A percentile compares a stretch with the other conserved stretches of the same genome.
Evolutionary conservation across 2,797 vertebrate genomes (phyloP).

Genomic region (Parauchenoglanis ngamensis): DNA sequence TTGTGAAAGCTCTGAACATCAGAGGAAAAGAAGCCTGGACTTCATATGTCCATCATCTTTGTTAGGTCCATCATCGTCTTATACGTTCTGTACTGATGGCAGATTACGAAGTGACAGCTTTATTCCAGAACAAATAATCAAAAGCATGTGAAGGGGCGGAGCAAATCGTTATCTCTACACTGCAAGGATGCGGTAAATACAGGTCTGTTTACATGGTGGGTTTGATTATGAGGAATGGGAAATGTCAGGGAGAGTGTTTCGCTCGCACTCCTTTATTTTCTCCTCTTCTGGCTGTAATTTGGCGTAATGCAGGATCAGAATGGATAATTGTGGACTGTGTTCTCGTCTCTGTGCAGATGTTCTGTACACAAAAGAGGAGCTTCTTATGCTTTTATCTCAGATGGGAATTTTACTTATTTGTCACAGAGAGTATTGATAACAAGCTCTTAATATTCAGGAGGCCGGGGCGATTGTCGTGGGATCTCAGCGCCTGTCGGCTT

Average conservation of each 20-base stretch:
- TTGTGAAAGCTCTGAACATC: not conserved
- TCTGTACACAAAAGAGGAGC: constrained; percentile 61
- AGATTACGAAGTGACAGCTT: constrained; percentile 4
- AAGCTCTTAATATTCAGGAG: constrained; percentile 72
- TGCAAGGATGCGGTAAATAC: constrained; percentile 43
- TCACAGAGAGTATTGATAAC: constrained; percentile 73
- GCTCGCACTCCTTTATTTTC: constrained; percentile 55
- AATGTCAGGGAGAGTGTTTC: constrained; percentile 41
- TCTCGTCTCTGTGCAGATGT: constrained; percentile 53
- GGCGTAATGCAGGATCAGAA: constrained; percentile 57
- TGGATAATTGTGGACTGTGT: constrained; percentile 63
- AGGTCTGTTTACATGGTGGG: constrained; percentile 62
- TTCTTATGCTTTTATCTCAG: constrained; percentile 62
- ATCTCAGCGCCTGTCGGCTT: constrained; percentile 66
- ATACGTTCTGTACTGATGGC: not conserved
- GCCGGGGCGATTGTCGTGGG: constrained; percentile 56
- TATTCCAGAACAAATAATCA: not conserved
- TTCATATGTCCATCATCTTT: not conserved
- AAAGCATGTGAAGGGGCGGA: not conserved
- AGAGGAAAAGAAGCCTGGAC: not conserved
- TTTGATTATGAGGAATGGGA: constrained; percentile 59
- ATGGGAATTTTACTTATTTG: constrained; percentile 63
- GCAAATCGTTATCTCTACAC: constrained; percentile 10
- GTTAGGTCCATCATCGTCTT: not conserved
- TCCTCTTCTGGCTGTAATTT: constrained; percentile 55